Evolutionary conservation across 1,140 invertebrate species (phyloP).

Genomic region (Lordiphosa mommai): DNA sequence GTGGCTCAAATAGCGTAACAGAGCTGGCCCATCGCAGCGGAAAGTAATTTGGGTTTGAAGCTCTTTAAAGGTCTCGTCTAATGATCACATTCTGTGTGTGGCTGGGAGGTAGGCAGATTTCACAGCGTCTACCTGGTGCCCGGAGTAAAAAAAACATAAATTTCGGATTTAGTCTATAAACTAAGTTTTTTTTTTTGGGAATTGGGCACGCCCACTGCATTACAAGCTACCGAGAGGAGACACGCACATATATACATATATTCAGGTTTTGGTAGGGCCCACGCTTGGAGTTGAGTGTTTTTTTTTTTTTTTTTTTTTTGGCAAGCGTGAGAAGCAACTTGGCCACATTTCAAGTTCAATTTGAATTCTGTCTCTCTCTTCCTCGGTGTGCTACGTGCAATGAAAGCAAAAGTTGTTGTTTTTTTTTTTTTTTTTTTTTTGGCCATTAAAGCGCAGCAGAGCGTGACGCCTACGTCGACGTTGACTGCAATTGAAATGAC

Average conservation of each 20-base stretch:
- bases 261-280: slow-evolving; percentile 6
- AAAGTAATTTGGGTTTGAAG: slow-evolving; percentile 58
- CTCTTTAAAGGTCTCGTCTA: too few relatives aligned
- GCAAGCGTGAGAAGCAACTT: slow-evolving; percentile 54
- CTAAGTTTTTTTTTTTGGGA: slow-evolving; percentile 6
- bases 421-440: slow-evolving; percentile 34
- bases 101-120: too few relatives aligned
- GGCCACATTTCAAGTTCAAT: slow-evolving; percentile 56
- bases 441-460: slow-evolving; percentile 66
- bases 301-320: slow-evolving; percentile 8
- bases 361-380: slow-evolving; percentile 16
- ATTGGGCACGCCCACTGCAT: slow-evolving; percentile 12
- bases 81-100: too few relatives aligned
- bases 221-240: slow-evolving; percentile 6
- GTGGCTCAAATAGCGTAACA: slow-evolving; percentile 76
- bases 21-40: slow-evolving; percentile 61
- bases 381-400: slow-evolving; percentile 43
- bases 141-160: not conserved
- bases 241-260: not conserved
- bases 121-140: not conserved
- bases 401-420: slow-evolving; percentile 64
- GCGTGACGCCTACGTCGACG: slow-evolving; percentile 44
- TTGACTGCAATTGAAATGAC: slow-evolving; percentile 65
- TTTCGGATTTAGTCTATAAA: too few relatives aligned
- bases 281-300: not conserved